Evolutionary conservation across 1,140 invertebrate species (phyloP), one percentile per base, ranked within the genome.

Genomic region (Chlorops oryzae): DNA sequence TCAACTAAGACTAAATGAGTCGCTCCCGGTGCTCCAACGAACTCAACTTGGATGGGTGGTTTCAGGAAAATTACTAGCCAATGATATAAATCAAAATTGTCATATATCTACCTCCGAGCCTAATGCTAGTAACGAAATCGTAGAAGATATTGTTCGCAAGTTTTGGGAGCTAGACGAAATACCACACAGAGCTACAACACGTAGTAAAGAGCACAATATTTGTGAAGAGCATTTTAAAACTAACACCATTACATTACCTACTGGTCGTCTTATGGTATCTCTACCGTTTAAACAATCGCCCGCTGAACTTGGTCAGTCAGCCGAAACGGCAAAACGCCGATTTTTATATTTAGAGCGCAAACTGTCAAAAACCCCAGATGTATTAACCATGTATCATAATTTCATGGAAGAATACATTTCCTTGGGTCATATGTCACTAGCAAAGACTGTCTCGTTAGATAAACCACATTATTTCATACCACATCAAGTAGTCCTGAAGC

Each of bases 341-440:
- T 63, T 71, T 13, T 21, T 60, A 1, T 54, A 59, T 47, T 48
- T 71, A 27, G 58, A 73, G 42, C 40, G 54, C 25, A 60, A 59
- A 54, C 55, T 72, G 21, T 57, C 53, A 45, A 7, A 60, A 45
- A 37, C 55, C 58, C 5, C 59, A 58, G 32, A 51, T 12, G 21
- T 57, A 6, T 43, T 45, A 37, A 25, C 28, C 18, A 18, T 54
- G 23, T 55, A 61, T 35, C 25, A 41, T 15, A 21, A 54, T 56
- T 58, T 56, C 20, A 63, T 69, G 54, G 55, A 66, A 51, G 66
- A 71, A 47, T 74, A 64, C 51, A 10, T 66, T 6, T 47, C 58
- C 3, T 55, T 65, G 9, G 63, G 61, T 12, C 65, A 73, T 51
- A 67, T 73, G 54, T 57, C 52, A 39, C 63, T 69, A 44, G 52